Evolutionary conservation across 2,888 invertebrate species (phyloP), one percentile per base, ranked within the genome.

Genomic region (Hypena proboscidalis): DNA sequence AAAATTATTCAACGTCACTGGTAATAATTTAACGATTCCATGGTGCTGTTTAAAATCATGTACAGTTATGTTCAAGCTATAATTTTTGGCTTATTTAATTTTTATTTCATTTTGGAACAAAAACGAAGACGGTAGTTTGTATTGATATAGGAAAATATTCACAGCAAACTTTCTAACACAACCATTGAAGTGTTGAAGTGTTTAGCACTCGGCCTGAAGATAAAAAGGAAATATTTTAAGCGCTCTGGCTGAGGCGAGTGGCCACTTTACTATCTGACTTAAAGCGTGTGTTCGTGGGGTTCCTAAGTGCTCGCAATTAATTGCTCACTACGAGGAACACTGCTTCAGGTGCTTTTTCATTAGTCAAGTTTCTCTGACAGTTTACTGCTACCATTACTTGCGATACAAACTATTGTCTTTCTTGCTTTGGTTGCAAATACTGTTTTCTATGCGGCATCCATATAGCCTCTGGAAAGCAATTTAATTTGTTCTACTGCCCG

Each of bases 271-370:
- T 70, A 69, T 65, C 71, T 67, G 74, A 62, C 70, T 71, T 67
- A 66, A 79, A 68, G 73, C 68, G 72, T 76, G 65, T 72, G 72
- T 71, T 75, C 68, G 61, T 56, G 67, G 73, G 73, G 75, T 71
- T 70, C 73, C 78, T 85, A 85, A 86, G 85, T 86, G 84, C 82
- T 71, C 50, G 75, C 76, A 73, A 85, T 86, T 86, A 86, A 86
- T 86, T 82, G 70, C 68, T 70, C 69, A 58, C 67, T 62, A 70
- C 70, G 67, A 73, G 75, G 67, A 73, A 74, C 71, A 74, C 71
- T 76, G 74, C 75, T 80, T 77, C 78, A 85, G 83, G 83, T 84
- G 73, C 70, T 78, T 80, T 78, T 80, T 80, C 80, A 80, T 83
- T 83, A 78, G 70, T 65, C 61, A 67, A 68, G 73, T 70, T 72